A percentile compares a stretch with the other conserved stretches of the same genome.
Evolutionary conservation across 37 sponge, comb jelly and placozoan species (phyloP).

Genomic region (Oopsacas minuta): DNA sequence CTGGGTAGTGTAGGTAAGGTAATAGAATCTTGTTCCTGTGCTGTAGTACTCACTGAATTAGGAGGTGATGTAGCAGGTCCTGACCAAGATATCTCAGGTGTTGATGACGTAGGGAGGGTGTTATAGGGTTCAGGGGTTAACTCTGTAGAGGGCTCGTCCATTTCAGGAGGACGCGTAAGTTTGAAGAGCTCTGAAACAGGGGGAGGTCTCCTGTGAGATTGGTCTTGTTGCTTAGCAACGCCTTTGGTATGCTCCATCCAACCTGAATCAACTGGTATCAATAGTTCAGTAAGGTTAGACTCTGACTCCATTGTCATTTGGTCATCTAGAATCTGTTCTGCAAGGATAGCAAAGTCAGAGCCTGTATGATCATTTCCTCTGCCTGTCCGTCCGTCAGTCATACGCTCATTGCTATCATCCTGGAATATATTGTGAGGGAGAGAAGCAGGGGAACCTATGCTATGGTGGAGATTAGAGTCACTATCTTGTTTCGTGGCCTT

Average conservation of each 20-base stretch:
- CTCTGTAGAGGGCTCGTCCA: not conserved
- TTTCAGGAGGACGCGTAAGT: not conserved
- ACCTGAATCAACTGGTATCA: not conserved
- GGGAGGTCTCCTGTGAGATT: not conserved
- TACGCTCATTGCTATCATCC: not conserved
- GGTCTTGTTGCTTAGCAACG: not conserved
- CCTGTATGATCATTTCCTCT: not conserved
- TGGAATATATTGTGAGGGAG: slow-evolving; percentile 10
- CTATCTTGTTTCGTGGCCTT: not conserved
- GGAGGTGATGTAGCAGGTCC: not conserved
- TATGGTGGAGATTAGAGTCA: too few species aligned
- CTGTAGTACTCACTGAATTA: not conserved
- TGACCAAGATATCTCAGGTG: not conserved
- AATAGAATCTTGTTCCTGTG: too few species aligned
- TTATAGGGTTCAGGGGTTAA: not conserved
- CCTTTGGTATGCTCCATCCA: not conserved
- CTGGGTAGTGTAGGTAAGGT: not conserved
- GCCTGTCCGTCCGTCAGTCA: not conserved
- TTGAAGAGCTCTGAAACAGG: not conserved
- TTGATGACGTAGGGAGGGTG: not conserved
- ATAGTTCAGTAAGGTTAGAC: not conserved
- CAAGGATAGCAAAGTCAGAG: not conserved
- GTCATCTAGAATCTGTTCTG: not conserved
- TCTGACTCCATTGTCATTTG: not conserved
- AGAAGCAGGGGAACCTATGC: too few species aligned